Conservation (phyloP, 2,797 vertebrate genomes). For the Notamacropus eugenii region DNA sequence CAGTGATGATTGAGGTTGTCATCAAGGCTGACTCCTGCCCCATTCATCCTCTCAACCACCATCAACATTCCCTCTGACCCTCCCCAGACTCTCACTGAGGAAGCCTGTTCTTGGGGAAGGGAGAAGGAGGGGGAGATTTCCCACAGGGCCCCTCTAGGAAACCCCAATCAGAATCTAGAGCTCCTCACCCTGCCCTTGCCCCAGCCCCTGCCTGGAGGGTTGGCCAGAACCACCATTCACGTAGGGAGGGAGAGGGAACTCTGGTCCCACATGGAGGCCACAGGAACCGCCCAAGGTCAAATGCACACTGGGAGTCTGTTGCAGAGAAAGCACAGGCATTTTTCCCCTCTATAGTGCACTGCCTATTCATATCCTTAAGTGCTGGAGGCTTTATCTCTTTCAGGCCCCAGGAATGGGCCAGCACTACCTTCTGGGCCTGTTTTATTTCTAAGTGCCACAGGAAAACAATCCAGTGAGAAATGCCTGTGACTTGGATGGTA, state of each 20-base stretch:
- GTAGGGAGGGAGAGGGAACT: neutral
- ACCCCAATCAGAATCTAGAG: slow-evolving; percentile 55
- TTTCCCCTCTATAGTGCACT: neutral
- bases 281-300: neutral
- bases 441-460: neutral
- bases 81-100: slow-evolving; percentile 23
- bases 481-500: neutral
- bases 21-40: neutral
- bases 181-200: slow-evolving; percentile 66
- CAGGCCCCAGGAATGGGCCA: neutral
- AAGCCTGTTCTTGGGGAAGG: slow-evolving; percentile 2
- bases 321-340: neutral
- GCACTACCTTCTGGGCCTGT: neutral
- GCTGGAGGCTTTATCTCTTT: neutral
- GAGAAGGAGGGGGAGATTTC: neutral
- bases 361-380: neutral
- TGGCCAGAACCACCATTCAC: neutral
- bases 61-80: neutral
- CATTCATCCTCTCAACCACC: neutral
- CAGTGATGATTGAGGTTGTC: neutral
- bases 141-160: slow-evolving; percentile 41
- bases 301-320: neutral
- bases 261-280: neutral
- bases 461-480: neutral
- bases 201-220: neutral